A percentile compares a stretch with the other conserved stretches of the same genome.
phyloP scores from a whole-genome alignment of 1,140 invertebrate species.

The Latrodectus geometricus region DNA sequence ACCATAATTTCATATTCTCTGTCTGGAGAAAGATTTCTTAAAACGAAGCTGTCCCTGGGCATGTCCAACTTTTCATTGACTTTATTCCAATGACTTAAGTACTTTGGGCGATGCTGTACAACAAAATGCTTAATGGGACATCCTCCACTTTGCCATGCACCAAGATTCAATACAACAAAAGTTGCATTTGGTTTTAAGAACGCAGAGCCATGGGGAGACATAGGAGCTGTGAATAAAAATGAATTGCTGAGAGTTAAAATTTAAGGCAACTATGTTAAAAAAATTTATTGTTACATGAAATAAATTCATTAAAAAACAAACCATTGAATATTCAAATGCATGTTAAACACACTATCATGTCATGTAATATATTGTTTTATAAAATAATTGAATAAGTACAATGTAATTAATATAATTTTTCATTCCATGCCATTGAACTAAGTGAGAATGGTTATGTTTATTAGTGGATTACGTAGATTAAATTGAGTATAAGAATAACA shows the following conservation, averaged over 20 bases:
- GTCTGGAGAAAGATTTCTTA: conserved; percentile 50
- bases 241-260: neutral
- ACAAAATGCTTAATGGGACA: conserved; percentile 74
- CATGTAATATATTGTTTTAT: too few species aligned
- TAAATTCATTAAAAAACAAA: neutral
- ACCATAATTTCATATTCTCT: conserved; percentile 61
- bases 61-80: conserved; percentile 70
- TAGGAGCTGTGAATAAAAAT: conserved; percentile 62
- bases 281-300: neutral
- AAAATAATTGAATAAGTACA: too few species aligned
- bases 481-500: too few species aligned
- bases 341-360: too few species aligned
- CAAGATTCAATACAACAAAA: conserved; percentile 70
- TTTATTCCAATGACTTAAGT: conserved; percentile 85
- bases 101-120: conserved; percentile 76
- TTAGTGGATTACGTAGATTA: too few species aligned
- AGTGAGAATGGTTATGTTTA: too few species aligned
- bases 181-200: conserved; percentile 69
- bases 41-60: conserved; percentile 12
- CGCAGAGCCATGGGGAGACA: conserved; percentile 60
- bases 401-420: too few species aligned
- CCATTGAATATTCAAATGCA: too few species aligned
- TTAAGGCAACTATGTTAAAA: neutral
- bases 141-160: conserved; percentile 75
- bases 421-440: too few species aligned